phyloP scores from a whole-genome alignment of 2,888 invertebrate species.

The Blera fallax region DNA sequence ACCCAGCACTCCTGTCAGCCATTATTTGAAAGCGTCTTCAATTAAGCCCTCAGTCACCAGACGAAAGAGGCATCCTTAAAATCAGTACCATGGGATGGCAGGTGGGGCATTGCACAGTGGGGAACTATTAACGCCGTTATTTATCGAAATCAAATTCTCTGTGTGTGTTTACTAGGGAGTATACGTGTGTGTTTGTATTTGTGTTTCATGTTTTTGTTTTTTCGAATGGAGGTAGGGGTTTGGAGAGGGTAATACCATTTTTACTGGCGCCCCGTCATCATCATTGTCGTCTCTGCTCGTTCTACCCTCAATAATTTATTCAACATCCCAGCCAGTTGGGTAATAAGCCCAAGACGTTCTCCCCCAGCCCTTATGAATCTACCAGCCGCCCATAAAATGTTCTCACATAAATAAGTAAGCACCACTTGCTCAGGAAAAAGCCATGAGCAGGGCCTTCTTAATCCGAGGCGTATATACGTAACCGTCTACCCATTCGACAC shows the following conservation, averaged over 20 bases:
- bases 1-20: not conserved
- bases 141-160: conserved; percentile 26
- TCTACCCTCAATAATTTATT: conserved; percentile 46
- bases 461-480: conserved; percentile 15
- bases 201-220: no score
- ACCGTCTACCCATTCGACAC: conserved; percentile 4
- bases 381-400: conserved; percentile 50
- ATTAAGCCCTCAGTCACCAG: conserved; percentile 8
- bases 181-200: not conserved
- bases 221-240: no score
- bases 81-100: not conserved
- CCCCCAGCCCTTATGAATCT: conserved; percentile 3
- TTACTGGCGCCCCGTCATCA: conserved; percentile 15
- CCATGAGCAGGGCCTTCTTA: conserved; percentile 21
- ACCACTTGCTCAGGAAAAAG: not conserved
- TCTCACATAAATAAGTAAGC: conserved; percentile 60
- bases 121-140: conserved; percentile 23
- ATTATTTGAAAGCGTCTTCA: not conserved
- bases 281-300: conserved; percentile 6
- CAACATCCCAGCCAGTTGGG: conserved; percentile 46
- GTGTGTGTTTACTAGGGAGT: not conserved
- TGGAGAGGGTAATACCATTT: not conserved
- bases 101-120: not conserved
- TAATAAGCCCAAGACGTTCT: conserved; percentile 57
- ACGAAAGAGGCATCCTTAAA: not conserved